phyloP scores from a whole-genome alignment of 1,140 invertebrate species.

The Aphelenchoides fujianensis region DNA sequence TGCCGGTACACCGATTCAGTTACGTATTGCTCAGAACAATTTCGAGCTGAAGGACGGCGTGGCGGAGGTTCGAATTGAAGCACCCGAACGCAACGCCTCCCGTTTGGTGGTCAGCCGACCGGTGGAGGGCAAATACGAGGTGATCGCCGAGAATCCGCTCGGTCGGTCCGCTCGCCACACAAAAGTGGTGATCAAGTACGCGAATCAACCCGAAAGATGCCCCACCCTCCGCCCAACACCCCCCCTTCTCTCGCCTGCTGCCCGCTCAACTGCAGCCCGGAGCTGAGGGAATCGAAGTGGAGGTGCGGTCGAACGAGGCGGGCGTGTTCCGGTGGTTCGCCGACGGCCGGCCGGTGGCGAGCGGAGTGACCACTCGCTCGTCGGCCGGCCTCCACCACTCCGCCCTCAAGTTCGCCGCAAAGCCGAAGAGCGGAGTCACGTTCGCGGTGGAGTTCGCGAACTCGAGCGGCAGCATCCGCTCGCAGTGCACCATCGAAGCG shows the following conservation, averaged over 20 bases:
- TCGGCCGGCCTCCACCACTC: background rate
- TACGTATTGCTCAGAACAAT: constrained; percentile 55
- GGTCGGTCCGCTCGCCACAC: constrained; percentile 38
- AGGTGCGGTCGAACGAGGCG: constrained; percentile 26
- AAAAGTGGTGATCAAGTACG: constrained; percentile 53
- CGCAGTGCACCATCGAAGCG: background rate
- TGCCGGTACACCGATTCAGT: too few species aligned
- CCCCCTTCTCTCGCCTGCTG: background rate
- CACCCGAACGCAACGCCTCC: constrained; percentile 37
- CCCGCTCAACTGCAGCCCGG: background rate
- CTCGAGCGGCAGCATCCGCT: constrained; percentile 14
- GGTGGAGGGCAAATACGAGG: constrained; percentile 47
- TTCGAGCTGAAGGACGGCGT: constrained; percentile 51
- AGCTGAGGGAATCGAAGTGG: constrained; percentile 22
- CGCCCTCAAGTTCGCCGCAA: constrained; percentile 8
- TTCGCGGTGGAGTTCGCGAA: constrained; percentile 36
- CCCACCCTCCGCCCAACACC: background rate
- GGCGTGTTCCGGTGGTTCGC: constrained; percentile 46
- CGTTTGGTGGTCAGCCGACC: constrained; percentile 36
- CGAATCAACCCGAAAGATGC: too few species aligned
- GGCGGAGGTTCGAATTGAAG: constrained; percentile 43
- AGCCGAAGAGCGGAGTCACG: background rate
- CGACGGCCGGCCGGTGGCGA: constrained; percentile 27
- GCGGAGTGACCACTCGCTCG: constrained; percentile 3
- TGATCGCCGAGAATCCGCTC: constrained; percentile 48